Percentiles rank a stretch among this genome's conserved stretches.
Conservation (phyloP, 2,797 vertebrate species). For the Calcarius lapponicus region DNA sequence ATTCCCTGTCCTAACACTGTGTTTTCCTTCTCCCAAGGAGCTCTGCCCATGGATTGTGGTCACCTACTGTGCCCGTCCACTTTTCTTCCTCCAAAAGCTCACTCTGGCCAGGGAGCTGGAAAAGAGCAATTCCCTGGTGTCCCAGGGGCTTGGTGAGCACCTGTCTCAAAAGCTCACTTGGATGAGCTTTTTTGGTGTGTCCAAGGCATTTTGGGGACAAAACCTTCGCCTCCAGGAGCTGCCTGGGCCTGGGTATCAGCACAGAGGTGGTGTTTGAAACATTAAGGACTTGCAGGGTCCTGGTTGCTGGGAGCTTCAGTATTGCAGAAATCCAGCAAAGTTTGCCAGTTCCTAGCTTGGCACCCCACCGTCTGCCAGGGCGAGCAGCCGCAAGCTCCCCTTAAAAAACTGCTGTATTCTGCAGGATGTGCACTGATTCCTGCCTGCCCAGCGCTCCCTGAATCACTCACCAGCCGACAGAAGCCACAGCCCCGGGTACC, state of each 20-base stretch:
- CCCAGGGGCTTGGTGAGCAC: fast-evolving
- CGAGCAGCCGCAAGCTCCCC: not conserved
- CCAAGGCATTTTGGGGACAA: not conserved
- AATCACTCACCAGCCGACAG: not conserved
- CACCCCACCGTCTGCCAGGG: no score
- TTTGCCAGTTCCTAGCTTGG: no score
- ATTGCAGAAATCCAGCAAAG: no score
- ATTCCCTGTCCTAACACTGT: not conserved
- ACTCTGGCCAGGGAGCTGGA: fast-evolving
- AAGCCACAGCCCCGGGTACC: not conserved
- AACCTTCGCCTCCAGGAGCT: fast-evolving
- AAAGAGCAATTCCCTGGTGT: not conserved
- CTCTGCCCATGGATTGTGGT: not conserved
- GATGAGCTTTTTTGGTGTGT: not conserved
- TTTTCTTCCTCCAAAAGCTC: not conserved
- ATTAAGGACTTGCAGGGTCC: no score
- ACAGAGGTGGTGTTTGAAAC: no score
- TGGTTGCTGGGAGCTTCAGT: no score
- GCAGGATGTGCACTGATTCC: not conserved
- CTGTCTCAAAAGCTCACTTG: not conserved
- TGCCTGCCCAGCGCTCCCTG: fast-evolving
- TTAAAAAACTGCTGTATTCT: not conserved
- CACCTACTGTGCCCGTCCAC: not conserved
- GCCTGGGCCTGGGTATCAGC: no score
- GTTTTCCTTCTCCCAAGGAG: not conserved